phyloP scores from a whole-genome alignment of 2,113 vertebrate genomes.

The Grallaria varia region DNA sequence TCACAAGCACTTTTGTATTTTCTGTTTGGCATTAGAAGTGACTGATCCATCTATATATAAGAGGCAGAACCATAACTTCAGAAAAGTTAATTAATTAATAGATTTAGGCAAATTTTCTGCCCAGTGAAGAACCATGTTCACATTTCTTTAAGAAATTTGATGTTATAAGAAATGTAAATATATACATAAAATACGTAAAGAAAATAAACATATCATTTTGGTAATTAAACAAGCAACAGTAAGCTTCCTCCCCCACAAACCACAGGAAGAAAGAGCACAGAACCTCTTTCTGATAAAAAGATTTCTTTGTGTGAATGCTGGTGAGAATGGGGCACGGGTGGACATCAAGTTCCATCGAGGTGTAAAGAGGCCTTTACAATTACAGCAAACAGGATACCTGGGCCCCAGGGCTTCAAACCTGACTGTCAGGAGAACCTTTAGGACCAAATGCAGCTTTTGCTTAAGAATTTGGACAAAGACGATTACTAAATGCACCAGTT shows the following conservation, averaged over 20 bases:
- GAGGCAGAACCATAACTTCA: neutral
- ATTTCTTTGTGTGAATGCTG: neutral
- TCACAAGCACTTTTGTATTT: neutral
- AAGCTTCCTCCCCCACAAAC: neutral
- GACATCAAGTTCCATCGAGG: neutral
- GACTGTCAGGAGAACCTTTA: neutral
- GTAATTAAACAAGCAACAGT: neutral
- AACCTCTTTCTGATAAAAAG: neutral
- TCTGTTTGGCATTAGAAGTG: neutral
- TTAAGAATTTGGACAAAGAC: neutral
- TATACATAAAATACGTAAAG: neutral
- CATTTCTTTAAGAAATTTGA: neutral
- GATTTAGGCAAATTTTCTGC: neutral
- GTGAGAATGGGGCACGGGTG: neutral
- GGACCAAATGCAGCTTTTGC: neutral
- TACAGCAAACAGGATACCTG: neutral
- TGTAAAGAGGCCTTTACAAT: neutral
- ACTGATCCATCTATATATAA: neutral
- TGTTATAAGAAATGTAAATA: neutral
- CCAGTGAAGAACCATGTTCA: neutral
- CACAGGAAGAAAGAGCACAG: neutral
- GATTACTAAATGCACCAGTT: neutral
- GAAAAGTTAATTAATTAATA: neutral
- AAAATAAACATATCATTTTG: neutral
- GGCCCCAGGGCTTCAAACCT: neutral